Evolutionary conservation across 2,888 invertebrate species (phyloP).

Genomic region (Chorisops tibialis): DNA sequence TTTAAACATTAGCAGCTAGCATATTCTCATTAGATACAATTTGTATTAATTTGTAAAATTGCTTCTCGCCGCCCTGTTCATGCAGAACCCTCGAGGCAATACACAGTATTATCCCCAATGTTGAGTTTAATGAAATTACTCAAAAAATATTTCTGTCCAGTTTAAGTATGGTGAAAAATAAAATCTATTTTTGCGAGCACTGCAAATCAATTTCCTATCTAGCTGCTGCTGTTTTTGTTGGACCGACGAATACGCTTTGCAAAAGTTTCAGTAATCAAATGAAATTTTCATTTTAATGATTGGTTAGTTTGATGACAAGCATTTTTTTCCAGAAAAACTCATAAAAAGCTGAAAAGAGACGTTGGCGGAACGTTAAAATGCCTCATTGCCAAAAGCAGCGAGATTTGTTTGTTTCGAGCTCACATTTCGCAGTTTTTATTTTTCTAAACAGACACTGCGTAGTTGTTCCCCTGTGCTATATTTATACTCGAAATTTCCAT

Average conservation of each 20-base stretch:
- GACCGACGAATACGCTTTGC: too few species aligned
- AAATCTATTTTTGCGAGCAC: too few species aligned
- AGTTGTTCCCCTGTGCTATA: neutral
- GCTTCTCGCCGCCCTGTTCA: conserved; percentile 1
- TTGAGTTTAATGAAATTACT: too few species aligned
- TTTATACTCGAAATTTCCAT: neutral
- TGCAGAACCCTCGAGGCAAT: too few species aligned
- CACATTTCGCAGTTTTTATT: neutral
- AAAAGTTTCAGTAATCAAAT: neutral
- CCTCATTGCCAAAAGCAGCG: too few species aligned
- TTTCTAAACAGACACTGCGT: conserved; percentile 4
- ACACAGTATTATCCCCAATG: too few species aligned
- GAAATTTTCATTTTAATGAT: conserved; percentile 7
- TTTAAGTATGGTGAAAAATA: too few species aligned
- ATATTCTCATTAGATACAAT: conserved; percentile 13
- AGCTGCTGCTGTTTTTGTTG: too few species aligned
- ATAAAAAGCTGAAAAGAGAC: conserved; percentile 12
- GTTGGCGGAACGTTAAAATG: neutral
- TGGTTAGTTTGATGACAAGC: neutral
- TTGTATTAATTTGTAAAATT: conserved; percentile 20
- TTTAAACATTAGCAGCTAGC: conserved; percentile 1
- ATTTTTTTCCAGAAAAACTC: conserved; percentile 13
- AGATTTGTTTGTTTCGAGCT: neutral
- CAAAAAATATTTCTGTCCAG: too few species aligned
- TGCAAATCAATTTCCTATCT: too few species aligned